Percentiles rank a stretch among this genome's conserved stretches.
Evolutionary conservation across 2,113 vertebrate genomes (phyloP).

Genomic region (Danionella cerebrum): DNA sequence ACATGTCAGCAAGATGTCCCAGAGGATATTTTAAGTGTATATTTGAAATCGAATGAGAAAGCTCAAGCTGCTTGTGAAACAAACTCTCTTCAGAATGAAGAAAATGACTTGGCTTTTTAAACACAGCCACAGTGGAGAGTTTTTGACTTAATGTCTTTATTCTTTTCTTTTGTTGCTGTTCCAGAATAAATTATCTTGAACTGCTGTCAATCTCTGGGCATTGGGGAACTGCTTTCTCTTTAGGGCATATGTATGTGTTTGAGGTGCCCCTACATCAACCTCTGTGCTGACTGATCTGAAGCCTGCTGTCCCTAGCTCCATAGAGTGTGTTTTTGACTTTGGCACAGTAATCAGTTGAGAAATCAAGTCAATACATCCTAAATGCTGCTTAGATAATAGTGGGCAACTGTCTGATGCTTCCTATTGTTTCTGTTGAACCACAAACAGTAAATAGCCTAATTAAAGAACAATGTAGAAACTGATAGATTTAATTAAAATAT

Average conservation of each 20-base stretch:
- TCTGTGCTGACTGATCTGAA: constrained; percentile 36
- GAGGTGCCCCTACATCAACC: constrained; percentile 19
- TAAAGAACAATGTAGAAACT: no score
- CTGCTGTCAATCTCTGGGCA: constrained; percentile 16
- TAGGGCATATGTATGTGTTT: constrained; percentile 13
- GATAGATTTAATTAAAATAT: no score
- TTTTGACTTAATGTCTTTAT: constrained; percentile 27
- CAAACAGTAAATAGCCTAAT: no score
- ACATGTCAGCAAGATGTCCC: no score
- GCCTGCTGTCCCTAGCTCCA: constrained; percentile 16
- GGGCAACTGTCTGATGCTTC: no score
- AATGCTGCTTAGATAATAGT: no score
- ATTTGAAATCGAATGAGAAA: background rate
- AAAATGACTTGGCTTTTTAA: constrained; percentile 36
- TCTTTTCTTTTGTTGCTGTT: constrained; percentile 15
- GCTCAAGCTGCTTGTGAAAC: no score
- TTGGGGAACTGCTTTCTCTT: background rate
- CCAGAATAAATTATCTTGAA: constrained; percentile 28
- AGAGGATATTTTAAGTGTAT: no score
- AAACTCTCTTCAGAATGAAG: background rate
- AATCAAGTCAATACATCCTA: no score
- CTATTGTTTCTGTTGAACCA: no score
- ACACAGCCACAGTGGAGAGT: constrained; percentile 10
- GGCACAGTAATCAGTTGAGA: no score
- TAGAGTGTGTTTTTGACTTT: no score